These are phyloP conservation scores for Procambarus virginalis DNA, from an alignment of 1,140 invertebrate genomes.

Conservation along the genomic window DNA sequence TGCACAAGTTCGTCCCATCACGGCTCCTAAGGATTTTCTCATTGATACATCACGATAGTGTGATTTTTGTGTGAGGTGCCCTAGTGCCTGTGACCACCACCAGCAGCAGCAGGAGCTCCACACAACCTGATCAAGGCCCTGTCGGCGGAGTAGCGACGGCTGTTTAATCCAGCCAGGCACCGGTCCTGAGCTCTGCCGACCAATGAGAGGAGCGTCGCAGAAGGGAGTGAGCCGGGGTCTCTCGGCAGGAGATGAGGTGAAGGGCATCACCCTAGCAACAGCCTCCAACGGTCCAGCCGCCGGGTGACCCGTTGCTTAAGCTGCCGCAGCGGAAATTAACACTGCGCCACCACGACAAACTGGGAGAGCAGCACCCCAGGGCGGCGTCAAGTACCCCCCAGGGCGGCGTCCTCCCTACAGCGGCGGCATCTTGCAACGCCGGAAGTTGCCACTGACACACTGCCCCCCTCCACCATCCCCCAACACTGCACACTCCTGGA, in stretches of 20 bases:
- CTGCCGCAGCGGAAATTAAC: conserved; percentile 10
- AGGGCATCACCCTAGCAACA: not conserved
- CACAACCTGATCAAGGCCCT: no score
- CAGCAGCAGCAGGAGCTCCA: not conserved
- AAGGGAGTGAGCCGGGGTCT: not conserved
- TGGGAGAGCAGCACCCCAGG: not conserved
- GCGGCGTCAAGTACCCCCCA: not conserved
- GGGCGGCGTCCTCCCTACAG: not conserved
- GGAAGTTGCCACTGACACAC: not conserved
- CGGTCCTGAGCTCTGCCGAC: not conserved
- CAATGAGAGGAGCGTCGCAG: not conserved
- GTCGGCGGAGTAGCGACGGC: not conserved
- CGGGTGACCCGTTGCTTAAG: not conserved
- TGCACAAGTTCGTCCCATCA: no score
- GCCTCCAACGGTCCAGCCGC: not conserved
- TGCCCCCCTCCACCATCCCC: no score
- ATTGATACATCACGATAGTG: no score
- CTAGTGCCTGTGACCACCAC: not conserved
- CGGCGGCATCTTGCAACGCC: not conserved
- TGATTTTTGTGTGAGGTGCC: no score
- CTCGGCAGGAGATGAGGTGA: not conserved
- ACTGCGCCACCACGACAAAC: not conserved
- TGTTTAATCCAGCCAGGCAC: not conserved
- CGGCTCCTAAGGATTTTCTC: no score
- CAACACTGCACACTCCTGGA: not conserved